Evolutionary conservation across 2,797 vertebrate species (phyloP), one percentile per base, ranked within the genome.

Genomic region (Enoplosus armatus): DNA sequence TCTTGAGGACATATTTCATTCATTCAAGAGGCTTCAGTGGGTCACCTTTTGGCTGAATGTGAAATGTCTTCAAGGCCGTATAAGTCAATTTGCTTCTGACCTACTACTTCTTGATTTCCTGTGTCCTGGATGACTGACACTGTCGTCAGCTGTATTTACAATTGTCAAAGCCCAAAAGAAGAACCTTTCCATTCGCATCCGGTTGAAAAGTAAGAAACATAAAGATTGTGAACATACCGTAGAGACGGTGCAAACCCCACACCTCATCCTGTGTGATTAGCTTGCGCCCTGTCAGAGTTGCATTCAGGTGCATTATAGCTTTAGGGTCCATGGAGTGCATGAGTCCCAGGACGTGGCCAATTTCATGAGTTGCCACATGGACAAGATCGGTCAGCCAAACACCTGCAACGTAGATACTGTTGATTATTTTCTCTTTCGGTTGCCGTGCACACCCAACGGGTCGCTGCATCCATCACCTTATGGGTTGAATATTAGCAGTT

Each of bases 331-430:
- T 94, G 2, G 98, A 99, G 93, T 99, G 98, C 98, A 99, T 99
- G 58, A 99, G 95, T 3, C 98, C 98, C 41, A 99, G 90, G 2
- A 95, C 96, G 0, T 99, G 98, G 8, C 98, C 98, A 0, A 99
- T 98, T 90, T 99, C 98, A 0, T 99, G 98, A 35, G 97, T 97
- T 0, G 98, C 97, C 39, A 99, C 96, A 0, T 99, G 98, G 22
- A 99, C 97, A 64, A 99, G 94, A 85, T 99, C 97, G 0, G 98
- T 99, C 31, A 99, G 96, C 98, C 98, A 99, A 8, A 99, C 97
- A 1, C 97, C 98, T 99, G 92, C 31, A 87, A 90, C 63, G 79
- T 29, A 85, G 56, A 87, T 3, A 77, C 47, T 9, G 11, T 26
- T 41, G 69, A 61, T 88, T 55, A 80, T 71, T 85, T 79, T 16